Percentiles rank a stretch among this genome's conserved stretches.
These are phyloP conservation scores for Protula sp. DNA, from an alignment of 2,888 invertebrate species.

Conservation along the genomic window DNA sequence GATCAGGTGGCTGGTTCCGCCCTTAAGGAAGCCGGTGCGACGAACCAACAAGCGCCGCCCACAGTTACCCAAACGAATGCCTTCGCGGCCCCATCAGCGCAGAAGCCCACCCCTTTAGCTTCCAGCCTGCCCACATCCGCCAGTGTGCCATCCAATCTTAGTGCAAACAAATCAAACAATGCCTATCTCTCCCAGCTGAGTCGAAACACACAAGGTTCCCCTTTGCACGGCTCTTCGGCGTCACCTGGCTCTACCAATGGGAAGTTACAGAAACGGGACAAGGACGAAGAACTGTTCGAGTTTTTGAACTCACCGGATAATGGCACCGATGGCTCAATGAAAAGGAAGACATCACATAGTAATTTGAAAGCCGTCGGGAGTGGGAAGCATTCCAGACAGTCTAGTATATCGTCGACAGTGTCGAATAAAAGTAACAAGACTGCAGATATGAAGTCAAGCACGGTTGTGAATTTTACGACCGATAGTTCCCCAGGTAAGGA, in stretches of 20 bases:
- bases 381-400: constrained; percentile 45
- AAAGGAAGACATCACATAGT: constrained; percentile 18
- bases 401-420: constrained; percentile 43
- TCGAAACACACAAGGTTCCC: constrained; percentile 14
- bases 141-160: constrained; percentile 33
- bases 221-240: constrained; percentile 20
- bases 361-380: constrained; percentile 20
- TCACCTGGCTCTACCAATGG: not conserved
- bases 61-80: too few relatives aligned
- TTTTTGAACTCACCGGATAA: constrained; percentile 52
- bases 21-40: too few relatives aligned
- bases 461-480: not conserved
- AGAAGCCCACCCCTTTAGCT: not conserved
- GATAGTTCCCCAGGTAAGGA: too few relatives aligned
- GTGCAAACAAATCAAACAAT: constrained; percentile 16
- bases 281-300: constrained; percentile 54
- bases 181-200: constrained; percentile 20
- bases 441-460: not conserved
- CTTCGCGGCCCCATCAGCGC: too few relatives aligned
- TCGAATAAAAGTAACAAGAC: constrained; percentile 24
- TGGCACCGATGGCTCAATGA: constrained; percentile 20
- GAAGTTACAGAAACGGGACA: constrained; percentile 24
- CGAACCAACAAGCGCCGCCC: too few relatives aligned
- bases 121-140: constrained; percentile 24
- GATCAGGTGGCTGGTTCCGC: too few relatives aligned